Evolutionary conservation across 2,888 invertebrate genomes (phyloP), one percentile per base, ranked within the genome.

Genomic region (Dryococelus australis): DNA sequence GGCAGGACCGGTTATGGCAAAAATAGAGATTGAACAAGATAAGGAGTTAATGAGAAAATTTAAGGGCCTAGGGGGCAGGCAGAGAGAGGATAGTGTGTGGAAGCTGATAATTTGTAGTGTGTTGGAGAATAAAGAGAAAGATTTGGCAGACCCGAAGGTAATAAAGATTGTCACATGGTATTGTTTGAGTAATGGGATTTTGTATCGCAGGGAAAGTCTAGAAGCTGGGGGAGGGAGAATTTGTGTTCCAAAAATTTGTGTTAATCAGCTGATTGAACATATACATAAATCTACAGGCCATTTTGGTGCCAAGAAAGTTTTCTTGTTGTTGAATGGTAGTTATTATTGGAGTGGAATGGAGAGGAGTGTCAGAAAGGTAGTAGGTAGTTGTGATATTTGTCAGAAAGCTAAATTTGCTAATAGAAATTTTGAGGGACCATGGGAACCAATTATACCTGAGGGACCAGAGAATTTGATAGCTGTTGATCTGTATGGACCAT

Each of bases 401-500:
- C 85, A 85, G 26, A 85, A 43, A 43, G 47, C 51, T 10, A 85
- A 85, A n/a, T 43, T 43, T 43, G 20, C 26, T 13, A 85, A 85
- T n/a, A 43, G 28, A 13, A 16, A 5, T 43, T 43, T 20, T 10
- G 51, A 47, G n/a, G 85, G 85, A 51, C 35, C 27, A n/a, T 47
- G 16, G 35, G 27, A 84, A 27, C 10, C 47, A 10, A 85, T 51
- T 43, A 26, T 85, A 27, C 85, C 85, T n/a, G 85, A 51, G n/a
- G 85, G 51, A n/a, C 47, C 43, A 13, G 20, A 26, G 10, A 16
- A 85, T 13, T 85, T 85, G 47, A 8, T 85, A 43, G 85, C 85
- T 16, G 85, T 85, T 13, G 85, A n/a, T n/a, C n/a, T 85, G 24
- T 85, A 43, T 85, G 85, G 51, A 20, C 85, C 47, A 43, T 9